Percentiles rank a stretch among this genome's conserved stretches.
phyloP scores from a whole-genome alignment of 2,113 vertebrate species.

The Lepidothrix coronata region DNA sequence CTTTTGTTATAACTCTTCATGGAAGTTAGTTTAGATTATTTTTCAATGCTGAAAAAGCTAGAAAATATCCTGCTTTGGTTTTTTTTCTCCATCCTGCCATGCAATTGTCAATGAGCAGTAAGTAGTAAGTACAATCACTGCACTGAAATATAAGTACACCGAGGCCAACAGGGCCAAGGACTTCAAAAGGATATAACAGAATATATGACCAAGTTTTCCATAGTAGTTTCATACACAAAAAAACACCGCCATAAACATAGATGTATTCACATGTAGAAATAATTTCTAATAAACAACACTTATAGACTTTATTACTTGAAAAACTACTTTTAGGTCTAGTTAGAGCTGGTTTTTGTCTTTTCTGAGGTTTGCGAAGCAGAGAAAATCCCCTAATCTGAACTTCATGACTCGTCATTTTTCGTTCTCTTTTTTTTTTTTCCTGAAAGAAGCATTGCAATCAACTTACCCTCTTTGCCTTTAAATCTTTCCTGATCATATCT shows the following conservation, averaged over 20 bases:
- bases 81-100: background rate
- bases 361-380: background rate
- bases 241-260: background rate
- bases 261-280: background rate
- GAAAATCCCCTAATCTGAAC: background rate
- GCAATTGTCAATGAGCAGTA: background rate
- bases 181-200: background rate
- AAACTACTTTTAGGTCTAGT: background rate
- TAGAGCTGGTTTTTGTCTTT: background rate
- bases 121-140: background rate
- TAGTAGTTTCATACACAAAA: background rate
- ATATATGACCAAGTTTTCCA: background rate
- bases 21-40: background rate
- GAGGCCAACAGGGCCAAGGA: background rate
- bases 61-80: background rate
- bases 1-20: background rate
- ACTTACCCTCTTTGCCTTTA: constrained; percentile 97
- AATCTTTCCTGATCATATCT: constrained; percentile 98
- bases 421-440: background rate
- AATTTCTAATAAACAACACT: background rate
- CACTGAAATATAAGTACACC: background rate
- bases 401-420: rapidly evolving
- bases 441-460: background rate
- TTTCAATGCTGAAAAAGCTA: background rate
- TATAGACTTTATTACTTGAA: background rate